Evolutionary conservation across 2,113 vertebrate species (phyloP).

Genomic region (Beaufortia kweichowensis): DNA sequence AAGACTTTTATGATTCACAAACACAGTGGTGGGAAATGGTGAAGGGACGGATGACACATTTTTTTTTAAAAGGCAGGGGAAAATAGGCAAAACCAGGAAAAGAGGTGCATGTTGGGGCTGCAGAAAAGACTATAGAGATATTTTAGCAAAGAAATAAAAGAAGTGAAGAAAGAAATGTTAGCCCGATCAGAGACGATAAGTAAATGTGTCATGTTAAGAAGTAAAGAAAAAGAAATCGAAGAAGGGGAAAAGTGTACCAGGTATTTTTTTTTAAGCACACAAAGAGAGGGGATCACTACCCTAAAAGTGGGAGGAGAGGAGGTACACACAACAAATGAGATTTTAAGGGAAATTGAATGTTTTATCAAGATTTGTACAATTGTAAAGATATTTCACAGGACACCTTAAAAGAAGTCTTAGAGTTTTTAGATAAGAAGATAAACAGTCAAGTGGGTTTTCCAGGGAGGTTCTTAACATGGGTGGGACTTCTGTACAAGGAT

Average conservation of each 20-base stretch:
- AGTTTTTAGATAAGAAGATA: background rate
- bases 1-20: too few species aligned
- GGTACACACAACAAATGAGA: background rate
- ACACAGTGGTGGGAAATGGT: too few species aligned
- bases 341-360: background rate
- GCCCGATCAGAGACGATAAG: too few species aligned
- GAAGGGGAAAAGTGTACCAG: too few species aligned
- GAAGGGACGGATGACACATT: slow-evolving; percentile 7
- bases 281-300: too few species aligned
- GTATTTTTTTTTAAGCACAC: too few species aligned
- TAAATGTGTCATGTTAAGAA: too few species aligned
- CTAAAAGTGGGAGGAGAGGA: too few species aligned
- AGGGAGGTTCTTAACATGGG: slow-evolving; percentile 15
- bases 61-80: slow-evolving; percentile 15
- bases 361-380: background rate
- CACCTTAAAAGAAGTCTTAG: background rate
- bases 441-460: background rate
- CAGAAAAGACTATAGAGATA: slow-evolving; percentile 37
- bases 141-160: too few species aligned
- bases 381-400: too few species aligned
- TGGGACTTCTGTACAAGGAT: slow-evolving; percentile 20
- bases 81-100: background rate
- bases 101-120: slow-evolving; percentile 28
- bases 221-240: too few species aligned
- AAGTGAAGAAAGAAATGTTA: too few species aligned